These are phyloP conservation scores for Tupaia tana DNA, from an alignment of 2,113 vertebrate species.

Conservation along the genomic window DNA sequence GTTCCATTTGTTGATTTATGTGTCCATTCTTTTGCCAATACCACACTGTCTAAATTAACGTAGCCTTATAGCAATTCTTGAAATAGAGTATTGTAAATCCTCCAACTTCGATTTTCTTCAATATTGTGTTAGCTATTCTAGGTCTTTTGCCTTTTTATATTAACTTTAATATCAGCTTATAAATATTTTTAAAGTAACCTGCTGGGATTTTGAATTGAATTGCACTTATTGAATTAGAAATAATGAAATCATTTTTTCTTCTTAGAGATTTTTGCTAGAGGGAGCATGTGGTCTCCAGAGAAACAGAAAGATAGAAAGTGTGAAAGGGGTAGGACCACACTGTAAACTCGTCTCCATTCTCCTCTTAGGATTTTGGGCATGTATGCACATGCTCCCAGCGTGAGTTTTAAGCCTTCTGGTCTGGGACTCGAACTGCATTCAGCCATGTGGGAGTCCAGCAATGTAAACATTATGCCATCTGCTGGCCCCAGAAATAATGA, in stretches of 20 bases:
- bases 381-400: too few species aligned
- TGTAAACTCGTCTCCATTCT: too few species aligned
- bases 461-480: too few species aligned
- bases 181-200: background rate
- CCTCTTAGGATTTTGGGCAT: too few species aligned
- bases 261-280: too few species aligned
- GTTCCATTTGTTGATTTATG: background rate
- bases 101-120: background rate
- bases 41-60: background rate
- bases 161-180: background rate
- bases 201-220: background rate
- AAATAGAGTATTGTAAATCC: background rate
- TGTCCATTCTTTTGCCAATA: background rate
- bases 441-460: too few species aligned
- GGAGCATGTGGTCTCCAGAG: too few species aligned
- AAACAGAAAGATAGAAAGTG: too few species aligned
- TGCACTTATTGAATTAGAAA: background rate
- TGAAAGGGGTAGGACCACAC: too few species aligned
- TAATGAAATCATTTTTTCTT: background rate
- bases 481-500: too few species aligned
- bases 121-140: background rate
- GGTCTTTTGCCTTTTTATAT: background rate
- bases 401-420: too few species aligned
- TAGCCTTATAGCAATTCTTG: background rate
- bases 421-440: too few species aligned